Evolutionary conservation across 1,140 invertebrate genomes (phyloP), one percentile per base, ranked within the genome.

Genomic region (Stegodyphus mimosarum): DNA sequence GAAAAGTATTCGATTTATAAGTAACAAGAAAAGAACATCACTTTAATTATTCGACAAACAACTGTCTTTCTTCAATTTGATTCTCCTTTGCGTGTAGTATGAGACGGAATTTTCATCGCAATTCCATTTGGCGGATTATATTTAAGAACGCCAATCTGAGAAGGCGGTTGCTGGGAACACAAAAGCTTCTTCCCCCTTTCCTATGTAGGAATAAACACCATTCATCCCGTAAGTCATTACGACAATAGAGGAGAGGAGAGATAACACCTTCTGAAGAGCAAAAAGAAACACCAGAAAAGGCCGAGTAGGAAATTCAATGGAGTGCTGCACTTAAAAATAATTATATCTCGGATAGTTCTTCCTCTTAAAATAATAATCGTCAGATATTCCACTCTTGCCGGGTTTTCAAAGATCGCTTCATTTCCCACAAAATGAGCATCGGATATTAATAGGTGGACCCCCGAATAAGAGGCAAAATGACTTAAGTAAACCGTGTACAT

Each of bases 311-410:
- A 79, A 79, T 79, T 79, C 66, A 79, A 79, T 79, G 49, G 77
- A 50, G 77, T 53, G 60, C 51, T 33, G 77, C 50, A 49, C 77
- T 69, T 79, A 79, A 79, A 79, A 79, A 79, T 79, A 79, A 79
- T 79, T 79, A 79, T 79, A 67, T 70, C 64, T 52, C 70, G 49
- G 66, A 69, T 33, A 51, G 55, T 64, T 69, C 60, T 50, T 79
- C 63, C 77, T 66, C 66, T 70, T 77, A 79, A 79, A 79, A 79
- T 79, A 79, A 79, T 79, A 79, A 79, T 79, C 77, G 69, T 55
- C 77, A 66, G 77, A 79, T 79, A 70, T 79, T 79, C 17, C 17
- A 48, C 77, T 79, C 77, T 79, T 55, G 77, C 53, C 49, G 67
- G 51, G 51, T 69, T 67, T 79, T 49, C 51, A 67, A 79, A 79